Conservation (phyloP, 1,140 invertebrate species). For the Zeugodacus cucurbitae region DNA sequence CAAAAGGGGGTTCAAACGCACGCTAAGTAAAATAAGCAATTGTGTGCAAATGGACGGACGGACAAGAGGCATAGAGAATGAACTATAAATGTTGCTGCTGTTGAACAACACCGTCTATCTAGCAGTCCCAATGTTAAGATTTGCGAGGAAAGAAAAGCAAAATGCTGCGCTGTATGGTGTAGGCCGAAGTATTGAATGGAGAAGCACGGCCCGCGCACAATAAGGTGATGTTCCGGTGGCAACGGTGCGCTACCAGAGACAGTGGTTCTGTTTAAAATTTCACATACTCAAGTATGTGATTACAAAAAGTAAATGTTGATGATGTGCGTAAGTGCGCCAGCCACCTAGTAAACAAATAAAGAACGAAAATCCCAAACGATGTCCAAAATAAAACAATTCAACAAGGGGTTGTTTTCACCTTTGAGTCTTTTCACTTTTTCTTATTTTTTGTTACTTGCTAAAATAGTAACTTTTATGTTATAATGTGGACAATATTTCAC, state of each 20-base stretch:
- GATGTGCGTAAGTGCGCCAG: no score
- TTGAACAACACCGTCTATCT: neutral
- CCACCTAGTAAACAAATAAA: no score
- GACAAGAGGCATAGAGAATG: neutral
- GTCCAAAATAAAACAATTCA: no score
- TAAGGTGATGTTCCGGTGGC: neutral
- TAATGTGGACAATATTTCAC: no score
- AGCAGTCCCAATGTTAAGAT: neutral
- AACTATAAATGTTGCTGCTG: neutral
- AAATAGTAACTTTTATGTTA: no score
- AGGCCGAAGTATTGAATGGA: neutral
- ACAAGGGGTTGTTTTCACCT: no score
- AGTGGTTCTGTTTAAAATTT: no score
- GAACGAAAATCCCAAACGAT: no score
- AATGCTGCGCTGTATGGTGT: neutral
- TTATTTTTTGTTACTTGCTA: no score
- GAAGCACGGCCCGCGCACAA: neutral
- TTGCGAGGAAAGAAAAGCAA: neutral
- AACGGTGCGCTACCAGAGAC: neutral
- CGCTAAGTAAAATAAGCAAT: neutral
- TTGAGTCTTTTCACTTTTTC: no score
- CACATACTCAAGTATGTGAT: no score
- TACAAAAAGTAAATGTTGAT: no score
- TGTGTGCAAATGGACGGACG: neutral
- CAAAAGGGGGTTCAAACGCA: neutral